phyloP scores from a whole-genome alignment of 2,888 invertebrate species.

The Drosophila incognita region DNA sequence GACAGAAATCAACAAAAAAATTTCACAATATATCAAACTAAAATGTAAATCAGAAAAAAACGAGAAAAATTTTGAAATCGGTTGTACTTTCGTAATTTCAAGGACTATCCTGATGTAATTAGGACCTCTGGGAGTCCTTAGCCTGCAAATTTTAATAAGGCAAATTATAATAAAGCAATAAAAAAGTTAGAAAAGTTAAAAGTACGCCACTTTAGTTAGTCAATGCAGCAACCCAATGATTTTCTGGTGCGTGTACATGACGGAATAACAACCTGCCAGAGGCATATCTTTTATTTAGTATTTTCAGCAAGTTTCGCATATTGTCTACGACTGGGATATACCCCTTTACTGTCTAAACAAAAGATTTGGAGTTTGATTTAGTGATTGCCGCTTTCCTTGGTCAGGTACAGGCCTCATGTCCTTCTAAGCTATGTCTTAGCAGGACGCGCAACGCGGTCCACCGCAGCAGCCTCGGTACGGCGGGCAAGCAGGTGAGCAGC shows the following conservation, averaged over 20 bases:
- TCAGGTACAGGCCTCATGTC: constrained; percentile 12
- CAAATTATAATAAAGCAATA: no score
- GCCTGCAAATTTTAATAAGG: no score
- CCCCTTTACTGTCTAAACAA: background rate
- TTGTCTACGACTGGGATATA: background rate
- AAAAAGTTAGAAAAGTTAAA: background rate
- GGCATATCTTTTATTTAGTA: background rate
- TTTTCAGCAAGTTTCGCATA: background rate
- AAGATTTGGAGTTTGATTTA: background rate
- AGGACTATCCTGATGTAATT: no score
- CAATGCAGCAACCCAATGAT: background rate
- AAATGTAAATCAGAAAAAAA: no score
- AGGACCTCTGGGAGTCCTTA: no score
- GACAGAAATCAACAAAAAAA: background rate
- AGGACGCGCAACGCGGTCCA: constrained; percentile 55
- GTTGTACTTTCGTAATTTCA: no score
- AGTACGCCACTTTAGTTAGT: background rate
- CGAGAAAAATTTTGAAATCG: no score
- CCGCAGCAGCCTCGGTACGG: constrained; percentile 57
- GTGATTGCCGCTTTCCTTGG: background rate
- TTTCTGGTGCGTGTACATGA: background rate
- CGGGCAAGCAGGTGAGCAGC: constrained; percentile 50
- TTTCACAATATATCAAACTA: background rate
- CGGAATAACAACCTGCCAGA: background rate
- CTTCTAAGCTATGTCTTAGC: constrained; percentile 49